A percentile compares a stretch with the other conserved stretches of the same genome.
These are phyloP conservation scores for Calliopsis andreniformis DNA, from an alignment of 1,140 invertebrate species.

Conservation along the genomic window DNA sequence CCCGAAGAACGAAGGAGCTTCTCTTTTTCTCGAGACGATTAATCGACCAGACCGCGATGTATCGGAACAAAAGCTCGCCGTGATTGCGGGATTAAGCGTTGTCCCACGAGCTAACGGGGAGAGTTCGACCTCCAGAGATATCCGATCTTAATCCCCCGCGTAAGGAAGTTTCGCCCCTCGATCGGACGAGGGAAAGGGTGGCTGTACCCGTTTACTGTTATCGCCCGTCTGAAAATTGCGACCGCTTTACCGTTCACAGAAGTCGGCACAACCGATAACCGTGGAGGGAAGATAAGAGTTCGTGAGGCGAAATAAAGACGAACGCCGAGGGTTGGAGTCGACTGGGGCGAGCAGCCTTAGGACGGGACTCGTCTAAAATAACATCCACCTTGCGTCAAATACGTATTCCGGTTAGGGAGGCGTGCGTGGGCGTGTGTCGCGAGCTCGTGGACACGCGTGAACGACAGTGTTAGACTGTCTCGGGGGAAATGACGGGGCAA, in stretches of 20 bases:
- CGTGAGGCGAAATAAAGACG: constrained; percentile 36
- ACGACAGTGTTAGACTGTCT: constrained; percentile 20
- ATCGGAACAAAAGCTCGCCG: constrained; percentile 30
- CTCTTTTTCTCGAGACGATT: constrained; percentile 14
- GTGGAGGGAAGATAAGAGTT: constrained; percentile 40
- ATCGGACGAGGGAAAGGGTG: neutral
- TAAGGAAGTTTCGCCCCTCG: constrained; percentile 42
- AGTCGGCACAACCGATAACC: constrained; percentile 49
- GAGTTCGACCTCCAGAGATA: constrained; percentile 38
- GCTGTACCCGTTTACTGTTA: constrained; percentile 44
- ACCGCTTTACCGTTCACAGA: constrained; percentile 42
- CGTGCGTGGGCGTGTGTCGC: constrained; percentile 8
- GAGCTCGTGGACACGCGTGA: constrained; percentile 8
- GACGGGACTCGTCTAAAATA: neutral
- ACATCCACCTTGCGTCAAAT: constrained; percentile 17
- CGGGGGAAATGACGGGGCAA: too few species aligned
- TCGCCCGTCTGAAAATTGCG: constrained; percentile 41
- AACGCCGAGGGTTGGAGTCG: constrained; percentile 1
- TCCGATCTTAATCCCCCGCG: constrained; percentile 49
- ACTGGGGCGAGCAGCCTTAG: constrained; percentile 1
- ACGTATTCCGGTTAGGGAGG: constrained; percentile 21
- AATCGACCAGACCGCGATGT: constrained; percentile 24
- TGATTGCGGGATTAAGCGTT: constrained; percentile 57
- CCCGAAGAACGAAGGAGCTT: neutral
- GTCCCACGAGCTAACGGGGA: constrained; percentile 36